phyloP scores from a whole-genome alignment of 2,797 vertebrate species.

The Delichon dasypus region DNA sequence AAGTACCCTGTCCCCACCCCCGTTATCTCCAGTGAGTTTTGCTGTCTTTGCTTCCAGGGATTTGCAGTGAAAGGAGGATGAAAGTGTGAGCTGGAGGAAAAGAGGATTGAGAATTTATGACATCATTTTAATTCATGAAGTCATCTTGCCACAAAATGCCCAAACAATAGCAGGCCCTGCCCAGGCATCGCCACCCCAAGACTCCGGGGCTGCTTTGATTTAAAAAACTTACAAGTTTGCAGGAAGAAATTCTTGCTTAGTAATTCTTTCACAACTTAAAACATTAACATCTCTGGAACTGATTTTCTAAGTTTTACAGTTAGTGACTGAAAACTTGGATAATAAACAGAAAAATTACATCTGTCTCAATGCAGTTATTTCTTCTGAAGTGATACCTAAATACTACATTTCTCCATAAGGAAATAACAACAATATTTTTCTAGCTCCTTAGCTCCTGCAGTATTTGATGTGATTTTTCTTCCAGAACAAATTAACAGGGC shows the following conservation, averaged over 20 bases:
- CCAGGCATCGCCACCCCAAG: not conserved
- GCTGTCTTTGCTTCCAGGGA: not conserved
- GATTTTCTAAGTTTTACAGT: not conserved
- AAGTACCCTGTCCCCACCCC: not conserved
- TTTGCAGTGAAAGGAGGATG: not conserved
- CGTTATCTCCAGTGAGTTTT: not conserved
- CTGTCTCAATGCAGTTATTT: not conserved
- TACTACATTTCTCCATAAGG: not conserved
- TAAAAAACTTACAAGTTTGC: not conserved
- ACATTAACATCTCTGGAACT: not conserved
- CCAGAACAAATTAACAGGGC: not conserved
- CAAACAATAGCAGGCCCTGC: not conserved
- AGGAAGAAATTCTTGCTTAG: not conserved
- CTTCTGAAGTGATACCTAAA: not conserved
- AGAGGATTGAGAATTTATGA: not conserved
- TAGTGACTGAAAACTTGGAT: not conserved
- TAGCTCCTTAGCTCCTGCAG: not conserved
- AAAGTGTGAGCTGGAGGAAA: not conserved
- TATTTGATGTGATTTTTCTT: not conserved
- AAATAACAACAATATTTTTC: not conserved
- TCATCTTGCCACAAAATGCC: not conserved
- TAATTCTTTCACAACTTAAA: not conserved
- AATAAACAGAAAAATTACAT: not conserved
- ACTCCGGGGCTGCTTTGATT: not conserved
- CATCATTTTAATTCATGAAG: not conserved